These are phyloP conservation scores for Bombus waltoni DNA, from an alignment of 1,140 invertebrate species.

Conservation along the genomic window DNA sequence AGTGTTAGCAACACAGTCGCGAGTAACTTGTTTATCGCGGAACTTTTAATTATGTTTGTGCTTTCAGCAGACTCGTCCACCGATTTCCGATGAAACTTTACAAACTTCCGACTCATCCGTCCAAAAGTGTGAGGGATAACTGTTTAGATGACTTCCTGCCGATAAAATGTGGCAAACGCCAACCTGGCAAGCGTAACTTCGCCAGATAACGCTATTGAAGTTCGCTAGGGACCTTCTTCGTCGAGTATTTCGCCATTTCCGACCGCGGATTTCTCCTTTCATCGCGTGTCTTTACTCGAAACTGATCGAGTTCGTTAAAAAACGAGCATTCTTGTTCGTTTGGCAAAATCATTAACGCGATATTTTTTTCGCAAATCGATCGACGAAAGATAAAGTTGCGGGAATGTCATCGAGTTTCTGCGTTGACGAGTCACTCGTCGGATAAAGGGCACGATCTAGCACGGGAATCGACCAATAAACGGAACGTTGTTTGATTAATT, in stretches of 20 bases:
- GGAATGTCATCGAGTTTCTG: background rate
- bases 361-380: background rate
- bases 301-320: background rate
- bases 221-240: background rate
- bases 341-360: too few species aligned
- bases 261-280: background rate
- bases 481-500: conserved; percentile 20
- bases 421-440: background rate
- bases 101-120: conserved; percentile 1
- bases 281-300: background rate
- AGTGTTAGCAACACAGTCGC: conserved; percentile 10
- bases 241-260: background rate
- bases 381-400: background rate
- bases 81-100: conserved; percentile 45
- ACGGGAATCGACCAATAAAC: background rate
- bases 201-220: conserved; percentile 17
- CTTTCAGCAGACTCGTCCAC: background rate
- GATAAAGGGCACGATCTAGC: background rate
- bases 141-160: conserved; percentile 7
- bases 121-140: conserved; percentile 18
- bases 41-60: conserved; percentile 47
- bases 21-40: conserved; percentile 36
- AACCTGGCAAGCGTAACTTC: background rate
- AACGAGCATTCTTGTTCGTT: background rate
- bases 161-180: conserved; percentile 23